phyloP scores from a whole-genome alignment of 1,140 invertebrate species.

The Drosophila bifasciata region DNA sequence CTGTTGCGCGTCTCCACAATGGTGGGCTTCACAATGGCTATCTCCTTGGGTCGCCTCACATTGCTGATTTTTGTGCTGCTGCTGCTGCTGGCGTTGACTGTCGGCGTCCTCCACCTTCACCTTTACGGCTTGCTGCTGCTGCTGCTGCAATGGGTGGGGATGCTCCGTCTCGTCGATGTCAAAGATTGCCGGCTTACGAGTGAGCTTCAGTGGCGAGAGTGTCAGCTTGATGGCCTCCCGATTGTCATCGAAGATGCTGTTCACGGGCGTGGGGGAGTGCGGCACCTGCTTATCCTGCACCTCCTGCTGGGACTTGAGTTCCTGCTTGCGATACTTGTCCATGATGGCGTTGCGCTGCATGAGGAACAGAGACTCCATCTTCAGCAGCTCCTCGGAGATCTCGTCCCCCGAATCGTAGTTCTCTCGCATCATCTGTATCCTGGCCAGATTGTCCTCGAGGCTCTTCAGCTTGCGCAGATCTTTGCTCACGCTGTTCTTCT shows the following conservation, averaged over 20 bases:
- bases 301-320: conserved; percentile 42
- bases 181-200: conserved; percentile 71
- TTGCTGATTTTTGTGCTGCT: background rate
- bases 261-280: conserved; percentile 42
- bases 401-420: conserved; percentile 78
- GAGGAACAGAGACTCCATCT: conserved; percentile 78
- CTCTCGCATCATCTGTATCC: conserved; percentile 81
- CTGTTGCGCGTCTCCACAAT: conserved; percentile 65
- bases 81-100: conserved; percentile 22
- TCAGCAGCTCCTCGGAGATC: conserved; percentile 73
- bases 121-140: background rate
- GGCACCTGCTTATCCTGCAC: conserved; percentile 2
- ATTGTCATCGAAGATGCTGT: conserved; percentile 78
- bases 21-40: conserved; percentile 80
- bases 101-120: conserved; percentile 25
- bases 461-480: conserved; percentile 75
- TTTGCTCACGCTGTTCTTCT: conserved; percentile 69
- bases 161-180: conserved; percentile 63
- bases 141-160: background rate
- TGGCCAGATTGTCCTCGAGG: conserved; percentile 71
- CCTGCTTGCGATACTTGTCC: conserved; percentile 72
- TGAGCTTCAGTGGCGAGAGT: conserved; percentile 71
- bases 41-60: conserved; percentile 53
- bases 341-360: conserved; percentile 78
- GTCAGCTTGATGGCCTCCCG: conserved; percentile 78